Conservation (phyloP, 2,888 invertebrate species). For the Rhogogaster chlorosoma region DNA sequence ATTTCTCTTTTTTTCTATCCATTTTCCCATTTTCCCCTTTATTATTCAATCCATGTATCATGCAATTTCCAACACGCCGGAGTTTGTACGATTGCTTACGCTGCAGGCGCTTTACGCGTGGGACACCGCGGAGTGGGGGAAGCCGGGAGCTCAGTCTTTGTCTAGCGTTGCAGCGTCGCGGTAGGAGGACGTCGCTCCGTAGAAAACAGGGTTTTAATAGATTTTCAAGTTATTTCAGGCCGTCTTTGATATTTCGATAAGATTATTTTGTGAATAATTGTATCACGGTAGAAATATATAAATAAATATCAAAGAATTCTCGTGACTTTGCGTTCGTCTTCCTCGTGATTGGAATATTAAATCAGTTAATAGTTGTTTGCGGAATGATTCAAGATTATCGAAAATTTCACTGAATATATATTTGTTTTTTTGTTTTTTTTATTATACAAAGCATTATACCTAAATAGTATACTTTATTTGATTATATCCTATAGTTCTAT, state of each 20-base stretch:
- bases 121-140: background rate
- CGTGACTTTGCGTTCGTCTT: background rate
- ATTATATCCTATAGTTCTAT: slow-evolving; percentile 54
- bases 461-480: slow-evolving; percentile 72
- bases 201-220: background rate
- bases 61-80: background rate
- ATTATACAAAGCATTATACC: slow-evolving; percentile 77
- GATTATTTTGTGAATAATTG: background rate
- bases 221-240: background rate
- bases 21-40: background rate
- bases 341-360: background rate
- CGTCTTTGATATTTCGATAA: background rate
- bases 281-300: background rate
- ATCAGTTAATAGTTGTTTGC: background rate
- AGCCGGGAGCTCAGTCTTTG: slow-evolving; percentile 5
- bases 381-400: background rate
- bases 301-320: background rate
- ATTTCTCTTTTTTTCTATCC: slow-evolving; percentile 65
- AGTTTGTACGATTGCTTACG: background rate
- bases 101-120: background rate
- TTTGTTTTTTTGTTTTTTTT: slow-evolving; percentile 71
- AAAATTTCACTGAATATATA: slow-evolving; percentile 24
- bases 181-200: background rate
- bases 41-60: background rate
- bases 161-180: background rate